A percentile compares a stretch with the other conserved stretches of the same genome.
Conservation (phyloP, 2,888 invertebrate species). For the Sarcophaga carnaria region DNA sequence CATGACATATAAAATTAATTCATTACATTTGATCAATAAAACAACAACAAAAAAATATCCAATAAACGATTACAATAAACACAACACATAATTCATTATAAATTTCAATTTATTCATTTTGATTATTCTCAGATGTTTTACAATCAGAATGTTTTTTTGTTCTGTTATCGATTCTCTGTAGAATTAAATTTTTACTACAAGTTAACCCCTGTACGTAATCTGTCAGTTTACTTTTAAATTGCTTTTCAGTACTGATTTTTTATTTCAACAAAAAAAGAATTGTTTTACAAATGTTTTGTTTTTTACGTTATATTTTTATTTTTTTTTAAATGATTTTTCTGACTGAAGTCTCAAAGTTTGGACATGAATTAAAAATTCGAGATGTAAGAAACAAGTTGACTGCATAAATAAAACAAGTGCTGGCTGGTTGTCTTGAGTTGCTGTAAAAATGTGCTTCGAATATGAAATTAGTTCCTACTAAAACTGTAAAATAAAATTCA, state of each 20-base stretch:
- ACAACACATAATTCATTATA: conserved; percentile 21
- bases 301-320: conserved; percentile 22
- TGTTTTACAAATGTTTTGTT: conserved; percentile 9
- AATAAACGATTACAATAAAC: conserved; percentile 29
- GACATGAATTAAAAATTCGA: conserved; percentile 28
- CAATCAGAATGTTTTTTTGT: conserved; percentile 7
- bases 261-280: neutral
- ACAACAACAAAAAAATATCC: conserved; percentile 14
- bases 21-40: conserved; percentile 48
- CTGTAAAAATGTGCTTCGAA: conserved; percentile 46
- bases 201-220: neutral
- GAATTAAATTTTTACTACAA: conserved; percentile 21
- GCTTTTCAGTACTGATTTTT: conserved; percentile 16
- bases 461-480: conserved; percentile 57
- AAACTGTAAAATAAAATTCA: conserved; percentile 27
- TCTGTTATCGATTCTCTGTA: conserved; percentile 13
- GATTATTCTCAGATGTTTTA: conserved; percentile 35
- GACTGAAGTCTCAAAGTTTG: conserved; percentile 39
- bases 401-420: conserved; percentile 26
- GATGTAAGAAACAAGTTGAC: neutral
- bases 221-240: conserved; percentile 38
- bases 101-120: conserved; percentile 40
- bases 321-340: neutral
- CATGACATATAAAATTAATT: conserved; percentile 61
- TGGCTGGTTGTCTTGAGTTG: conserved; percentile 28